phyloP scores from a whole-genome alignment of 2,113 vertebrate genomes.

The Pseudorhombus dupliciocellatus region DNA sequence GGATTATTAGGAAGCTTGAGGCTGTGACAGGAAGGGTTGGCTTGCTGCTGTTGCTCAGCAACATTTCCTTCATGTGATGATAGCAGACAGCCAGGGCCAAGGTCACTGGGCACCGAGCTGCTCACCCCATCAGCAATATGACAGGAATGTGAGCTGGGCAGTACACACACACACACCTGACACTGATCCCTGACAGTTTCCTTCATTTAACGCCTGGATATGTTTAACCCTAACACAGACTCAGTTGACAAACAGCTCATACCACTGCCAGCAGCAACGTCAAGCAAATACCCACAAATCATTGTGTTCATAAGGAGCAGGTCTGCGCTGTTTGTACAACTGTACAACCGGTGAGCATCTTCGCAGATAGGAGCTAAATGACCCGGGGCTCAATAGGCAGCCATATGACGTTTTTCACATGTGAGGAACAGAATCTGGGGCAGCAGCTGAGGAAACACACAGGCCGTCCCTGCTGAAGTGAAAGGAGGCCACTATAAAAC shows the following conservation, averaged over 20 bases:
- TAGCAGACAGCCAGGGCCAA: slow-evolving; percentile 21
- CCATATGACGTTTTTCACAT: slow-evolving; percentile 72
- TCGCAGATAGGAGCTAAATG: slow-evolving; percentile 56
- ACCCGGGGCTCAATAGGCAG: slow-evolving; percentile 58
- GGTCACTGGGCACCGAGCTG: slow-evolving; percentile 24
- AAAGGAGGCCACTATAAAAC: too few species aligned
- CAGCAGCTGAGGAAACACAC: slow-evolving; percentile 45
- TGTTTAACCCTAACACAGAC: background rate
- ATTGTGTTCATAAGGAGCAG: background rate
- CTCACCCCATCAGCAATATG: slow-evolving; percentile 37
- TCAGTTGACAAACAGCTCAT: background rate
- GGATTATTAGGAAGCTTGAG: background rate
- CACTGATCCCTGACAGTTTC: slow-evolving; percentile 12
- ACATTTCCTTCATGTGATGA: slow-evolving; percentile 34
- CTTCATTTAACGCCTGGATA: background rate
- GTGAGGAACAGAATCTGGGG: slow-evolving; percentile 46
- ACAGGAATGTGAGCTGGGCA: slow-evolving; percentile 25
- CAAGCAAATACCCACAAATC: slow-evolving; percentile 22
- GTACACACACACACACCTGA: slow-evolving; percentile 38
- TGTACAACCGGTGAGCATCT: slow-evolving; percentile 9
- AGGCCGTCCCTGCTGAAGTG: too few species aligned
- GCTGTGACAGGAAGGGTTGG: slow-evolving; percentile 1
- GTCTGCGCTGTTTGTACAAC: slow-evolving; percentile 21
- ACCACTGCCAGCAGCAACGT: slow-evolving; percentile 1
- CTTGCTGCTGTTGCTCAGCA: slow-evolving; percentile 45